These are phyloP conservation scores for Trogon surrucura DNA, from an alignment of 2,113 vertebrate genomes.

Conservation along the genomic window DNA sequence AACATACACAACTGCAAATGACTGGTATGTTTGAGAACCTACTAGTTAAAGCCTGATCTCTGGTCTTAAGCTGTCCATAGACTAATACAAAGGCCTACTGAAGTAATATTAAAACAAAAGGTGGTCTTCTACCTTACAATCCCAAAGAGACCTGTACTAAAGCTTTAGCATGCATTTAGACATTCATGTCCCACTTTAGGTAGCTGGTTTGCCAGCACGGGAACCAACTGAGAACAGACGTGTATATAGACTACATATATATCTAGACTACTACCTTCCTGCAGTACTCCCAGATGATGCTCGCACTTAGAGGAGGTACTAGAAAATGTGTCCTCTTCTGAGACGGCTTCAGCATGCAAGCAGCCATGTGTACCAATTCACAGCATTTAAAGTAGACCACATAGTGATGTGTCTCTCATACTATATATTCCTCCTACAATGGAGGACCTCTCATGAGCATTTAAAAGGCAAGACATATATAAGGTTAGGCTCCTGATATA, in stretches of 20 bases:
- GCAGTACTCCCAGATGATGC: not conserved
- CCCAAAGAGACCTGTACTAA: not conserved
- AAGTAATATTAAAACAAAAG: not conserved
- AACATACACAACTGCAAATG: not conserved
- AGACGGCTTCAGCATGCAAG: not conserved
- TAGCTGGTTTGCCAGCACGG: not conserved
- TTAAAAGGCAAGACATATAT: not conserved
- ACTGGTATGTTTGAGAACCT: not conserved
- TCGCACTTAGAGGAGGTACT: not conserved
- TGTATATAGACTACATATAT: too few relatives aligned
- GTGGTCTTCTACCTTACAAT: not conserved
- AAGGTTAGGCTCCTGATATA: not conserved
- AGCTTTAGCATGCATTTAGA: not conserved
- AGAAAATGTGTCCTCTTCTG: not conserved
- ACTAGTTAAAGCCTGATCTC: not conserved
- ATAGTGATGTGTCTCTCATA: not conserved
- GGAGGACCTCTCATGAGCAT: not conserved
- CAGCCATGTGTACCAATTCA: not conserved
- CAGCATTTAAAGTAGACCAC: not conserved
- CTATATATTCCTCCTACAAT: not conserved
- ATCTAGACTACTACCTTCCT: not conserved
- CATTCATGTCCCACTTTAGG: not conserved
- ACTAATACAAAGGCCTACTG: not conserved
- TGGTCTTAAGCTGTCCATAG: not conserved
- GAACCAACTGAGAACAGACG: not conserved